Evolutionary conservation across 2,113 vertebrate species (phyloP).

Genomic region (Sigmodon hispidus): DNA sequence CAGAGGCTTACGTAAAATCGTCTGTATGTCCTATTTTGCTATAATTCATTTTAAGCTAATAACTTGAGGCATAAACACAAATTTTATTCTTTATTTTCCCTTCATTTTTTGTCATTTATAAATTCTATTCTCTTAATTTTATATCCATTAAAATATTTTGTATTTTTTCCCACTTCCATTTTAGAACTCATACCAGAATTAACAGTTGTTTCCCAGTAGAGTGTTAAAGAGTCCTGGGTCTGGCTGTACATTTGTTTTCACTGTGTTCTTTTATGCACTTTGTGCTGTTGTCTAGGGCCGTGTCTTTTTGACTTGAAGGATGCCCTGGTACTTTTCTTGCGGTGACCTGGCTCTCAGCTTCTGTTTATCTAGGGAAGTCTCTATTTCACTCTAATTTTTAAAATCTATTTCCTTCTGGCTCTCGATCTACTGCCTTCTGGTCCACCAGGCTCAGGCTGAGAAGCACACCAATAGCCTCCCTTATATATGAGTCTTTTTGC

Average conservation of each 20-base stretch:
- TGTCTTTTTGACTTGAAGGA: no score
- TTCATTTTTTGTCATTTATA: background rate
- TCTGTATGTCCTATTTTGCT: background rate
- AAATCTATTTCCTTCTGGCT: background rate
- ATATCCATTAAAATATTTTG: background rate
- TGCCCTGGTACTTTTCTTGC: background rate
- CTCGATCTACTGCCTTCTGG: background rate
- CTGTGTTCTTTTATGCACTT: background rate
- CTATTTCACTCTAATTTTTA: background rate
- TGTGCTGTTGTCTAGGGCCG: background rate
- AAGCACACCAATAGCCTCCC: background rate
- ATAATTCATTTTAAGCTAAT: background rate
- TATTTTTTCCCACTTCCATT: no score
- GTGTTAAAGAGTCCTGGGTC: background rate
- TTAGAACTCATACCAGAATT: background rate
- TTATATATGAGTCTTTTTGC: background rate
- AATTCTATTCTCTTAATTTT: background rate
- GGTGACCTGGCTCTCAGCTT: no score
- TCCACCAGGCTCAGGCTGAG: background rate
- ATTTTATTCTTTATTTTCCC: background rate
- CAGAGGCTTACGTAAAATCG: background rate
- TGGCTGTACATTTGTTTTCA: rapidly evolving
- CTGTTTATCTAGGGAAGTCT: background rate
- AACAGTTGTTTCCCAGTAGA: no score
- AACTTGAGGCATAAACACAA: background rate